Base-by-base conservation (phyloP, 1,140 invertebrate genomes). In the Rhynchophorus ferrugineus region DNA sequence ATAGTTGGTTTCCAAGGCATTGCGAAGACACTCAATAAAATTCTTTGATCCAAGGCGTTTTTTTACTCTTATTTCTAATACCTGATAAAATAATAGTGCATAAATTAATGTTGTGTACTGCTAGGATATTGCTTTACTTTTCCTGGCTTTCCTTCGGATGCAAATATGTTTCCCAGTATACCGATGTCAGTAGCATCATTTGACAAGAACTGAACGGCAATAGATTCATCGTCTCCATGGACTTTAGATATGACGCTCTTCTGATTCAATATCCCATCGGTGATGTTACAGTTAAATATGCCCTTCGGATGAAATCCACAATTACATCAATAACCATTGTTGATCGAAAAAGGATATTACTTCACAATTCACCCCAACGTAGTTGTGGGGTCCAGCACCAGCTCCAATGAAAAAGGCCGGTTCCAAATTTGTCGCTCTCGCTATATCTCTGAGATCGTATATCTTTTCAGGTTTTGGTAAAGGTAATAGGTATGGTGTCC, bases 331-430 rank as follows among this genome's bases (percentile, higher is more conserved):
- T 6, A 44, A 1, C n/a, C n/a, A n/a, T n/a, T n/a, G n/a, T 39
- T 3, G n/a, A 13, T 11, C 11, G 8, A 14, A 13, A 13, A 7
- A 18, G 49, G 36, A 20, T 24, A n/a, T 66, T 69, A 91, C 85
- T 76, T 95, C 91, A 64, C 84, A 88, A 69, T 93, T 93, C 33
- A 77, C 78, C 1, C 84, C 84, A 16, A 82, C 65, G 63, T 81
- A 79, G n/a, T 82, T 82, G 77, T 80, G 84, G 14, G 92, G 91
- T 3, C 91, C 93, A 18, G 90, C 92, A 14, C 91, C 91, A 34
- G 93, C 92, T 43, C 94, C 93, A 44, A 90, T 79, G 29, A 88
- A 68, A 65, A 87, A 83, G 29, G 77, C 69, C 36, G 79, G 78
- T 39, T 83, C 71, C 1, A 75, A 63, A 54, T 72, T 67, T 57